These are phyloP conservation scores for Phaethornis superciliosus DNA, from an alignment of 2,113 vertebrate species.

Conservation along the genomic window DNA sequence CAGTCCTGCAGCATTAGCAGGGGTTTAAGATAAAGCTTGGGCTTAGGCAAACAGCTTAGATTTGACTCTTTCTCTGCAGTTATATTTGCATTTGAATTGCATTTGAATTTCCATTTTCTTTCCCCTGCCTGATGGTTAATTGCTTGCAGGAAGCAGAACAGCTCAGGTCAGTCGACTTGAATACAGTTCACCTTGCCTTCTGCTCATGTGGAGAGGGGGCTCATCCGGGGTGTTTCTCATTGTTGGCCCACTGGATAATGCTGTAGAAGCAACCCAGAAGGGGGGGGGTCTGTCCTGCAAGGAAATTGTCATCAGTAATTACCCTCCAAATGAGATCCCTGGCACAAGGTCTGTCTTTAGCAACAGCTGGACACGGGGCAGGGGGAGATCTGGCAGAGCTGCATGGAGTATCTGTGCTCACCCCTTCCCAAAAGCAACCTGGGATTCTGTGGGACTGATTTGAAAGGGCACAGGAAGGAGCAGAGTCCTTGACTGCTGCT, in stretches of 20 bases:
- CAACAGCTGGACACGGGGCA: background rate
- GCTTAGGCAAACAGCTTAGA: constrained; percentile 16
- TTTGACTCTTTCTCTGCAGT: constrained; percentile 37
- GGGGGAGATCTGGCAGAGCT: background rate
- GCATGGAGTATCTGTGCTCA: background rate
- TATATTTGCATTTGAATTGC: constrained; percentile 56
- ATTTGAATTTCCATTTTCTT: constrained; percentile 14
- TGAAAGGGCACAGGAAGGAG: background rate
- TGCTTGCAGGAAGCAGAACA: background rate
- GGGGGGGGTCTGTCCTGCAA: background rate
- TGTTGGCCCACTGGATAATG: background rate
- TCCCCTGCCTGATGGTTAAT: background rate
- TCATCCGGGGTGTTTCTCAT: background rate
- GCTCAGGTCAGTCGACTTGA: background rate
- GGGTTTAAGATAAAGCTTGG: background rate
- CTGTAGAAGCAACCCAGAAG: background rate
- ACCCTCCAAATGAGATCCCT: background rate
- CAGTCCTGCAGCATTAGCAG: background rate
- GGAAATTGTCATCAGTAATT: background rate
- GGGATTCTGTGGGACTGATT: background rate
- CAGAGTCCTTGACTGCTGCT: background rate
- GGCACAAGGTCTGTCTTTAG: background rate
- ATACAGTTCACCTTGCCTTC: background rate
- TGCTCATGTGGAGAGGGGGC: background rate
- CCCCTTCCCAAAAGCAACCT: background rate